phyloP scores from a whole-genome alignment of 2,888 invertebrate genomes.

The Catotricha subobsoleta region DNA sequence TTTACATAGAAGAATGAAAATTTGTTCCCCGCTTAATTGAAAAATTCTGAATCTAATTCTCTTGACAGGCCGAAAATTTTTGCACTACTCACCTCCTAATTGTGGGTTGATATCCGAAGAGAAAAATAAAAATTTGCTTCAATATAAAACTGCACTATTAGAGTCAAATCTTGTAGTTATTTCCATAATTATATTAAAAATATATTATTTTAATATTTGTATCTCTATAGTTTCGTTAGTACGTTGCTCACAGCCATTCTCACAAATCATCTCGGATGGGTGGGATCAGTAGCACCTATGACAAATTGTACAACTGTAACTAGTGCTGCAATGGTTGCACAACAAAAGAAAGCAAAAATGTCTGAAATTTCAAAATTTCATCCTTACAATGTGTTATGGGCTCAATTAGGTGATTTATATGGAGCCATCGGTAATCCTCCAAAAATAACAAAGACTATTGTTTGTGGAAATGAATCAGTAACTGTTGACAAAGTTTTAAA shows the following conservation, averaged over 20 bases:
- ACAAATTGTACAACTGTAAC: constrained; percentile 16
- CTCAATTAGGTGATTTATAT: constrained; percentile 69
- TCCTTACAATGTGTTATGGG: constrained; percentile 81
- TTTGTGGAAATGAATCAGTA: constrained; percentile 47
- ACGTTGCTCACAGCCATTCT: constrained; percentile 73
- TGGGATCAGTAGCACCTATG: constrained; percentile 46
- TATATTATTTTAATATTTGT: constrained; percentile 8
- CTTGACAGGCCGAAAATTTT: too few species aligned
- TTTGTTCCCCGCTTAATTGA: too few species aligned
- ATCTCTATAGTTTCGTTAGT: constrained; percentile 64
- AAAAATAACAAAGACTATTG: constrained; percentile 59
- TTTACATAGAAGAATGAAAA: too few species aligned
- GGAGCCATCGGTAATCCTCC: constrained; percentile 69
- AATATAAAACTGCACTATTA: too few species aligned
- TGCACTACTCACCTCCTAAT: too few species aligned
- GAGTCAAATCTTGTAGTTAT: too few species aligned
- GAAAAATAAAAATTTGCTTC: too few species aligned
- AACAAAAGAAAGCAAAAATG: constrained; percentile 31
- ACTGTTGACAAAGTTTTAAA: constrained; percentile 53
- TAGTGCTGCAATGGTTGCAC: constrained; percentile 21
- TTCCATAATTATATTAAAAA: background rate
- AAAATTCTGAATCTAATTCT: too few species aligned
- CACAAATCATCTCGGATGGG: constrained; percentile 85
- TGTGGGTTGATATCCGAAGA: too few species aligned
- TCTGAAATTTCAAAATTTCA: constrained; percentile 39